These are phyloP conservation scores for Chydorus sphaericus DNA, from an alignment of 2,888 invertebrate genomes.

Conservation along the genomic window DNA sequence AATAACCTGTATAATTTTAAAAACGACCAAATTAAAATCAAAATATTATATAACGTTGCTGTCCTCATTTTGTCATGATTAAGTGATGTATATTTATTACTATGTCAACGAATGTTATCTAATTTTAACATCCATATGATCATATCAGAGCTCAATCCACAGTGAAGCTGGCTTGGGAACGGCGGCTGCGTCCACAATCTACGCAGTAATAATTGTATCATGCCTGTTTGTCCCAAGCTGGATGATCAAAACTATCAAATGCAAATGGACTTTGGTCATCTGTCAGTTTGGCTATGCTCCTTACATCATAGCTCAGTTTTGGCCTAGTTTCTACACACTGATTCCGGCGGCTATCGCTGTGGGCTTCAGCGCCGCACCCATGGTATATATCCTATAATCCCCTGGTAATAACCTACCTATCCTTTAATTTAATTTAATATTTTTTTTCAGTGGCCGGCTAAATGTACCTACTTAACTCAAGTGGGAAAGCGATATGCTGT, in stretches of 20 bases:
- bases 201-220: conserved; percentile 81
- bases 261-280: conserved; percentile 86
- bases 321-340: conserved; percentile 72
- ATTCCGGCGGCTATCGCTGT: conserved; percentile 85
- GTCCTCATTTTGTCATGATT: too few species aligned
- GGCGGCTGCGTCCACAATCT: conserved; percentile 75
- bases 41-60: too few species aligned
- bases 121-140: not conserved
- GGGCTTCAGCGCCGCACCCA: conserved; percentile 87
- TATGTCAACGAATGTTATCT: too few species aligned
- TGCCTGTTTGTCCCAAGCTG: conserved; percentile 92
- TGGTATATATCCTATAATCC: conserved; percentile 39
- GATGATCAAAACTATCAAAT: conserved; percentile 80
- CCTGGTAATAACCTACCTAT: too few species aligned
- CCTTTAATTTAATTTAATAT: too few species aligned
- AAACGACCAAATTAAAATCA: too few species aligned
- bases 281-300: conserved; percentile 87
- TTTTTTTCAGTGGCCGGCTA: conserved; percentile 64
- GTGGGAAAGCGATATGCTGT: conserved; percentile 84
- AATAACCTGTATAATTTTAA: too few species aligned
- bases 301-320: conserved; percentile 87
- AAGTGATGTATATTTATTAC: conserved; percentile 21
- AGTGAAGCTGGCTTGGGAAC: conserved; percentile 78
- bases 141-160: conserved; percentile 63
- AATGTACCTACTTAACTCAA: conserved; percentile 81